Evolutionary conservation across 2,797 vertebrate species (phyloP), one percentile per base, ranked within the genome.

Genomic region (Chlorospingus semifuscus): DNA sequence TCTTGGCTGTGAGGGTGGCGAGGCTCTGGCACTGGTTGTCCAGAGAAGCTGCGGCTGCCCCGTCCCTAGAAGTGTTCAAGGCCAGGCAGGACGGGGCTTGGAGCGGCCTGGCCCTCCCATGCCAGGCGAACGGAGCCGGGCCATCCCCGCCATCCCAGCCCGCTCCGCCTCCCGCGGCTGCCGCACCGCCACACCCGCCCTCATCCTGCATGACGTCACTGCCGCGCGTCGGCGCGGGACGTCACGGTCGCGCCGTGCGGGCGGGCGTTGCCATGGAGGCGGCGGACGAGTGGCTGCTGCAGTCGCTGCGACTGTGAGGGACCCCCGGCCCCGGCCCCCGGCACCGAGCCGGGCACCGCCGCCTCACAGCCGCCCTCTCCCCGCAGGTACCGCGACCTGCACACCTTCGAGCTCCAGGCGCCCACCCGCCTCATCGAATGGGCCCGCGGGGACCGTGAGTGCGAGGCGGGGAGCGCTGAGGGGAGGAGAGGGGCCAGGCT

Each of bases 381-480:
- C 87, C 34, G 39, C 90, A 92, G 94, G 60, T 99, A 99, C 97
- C 98, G 96, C 89, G 98, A 99, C 71, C 98, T 99, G 30, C 98
- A 99, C 47, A 97, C 98, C 15, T 99, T 98, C 96, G 98, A 99
- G 87, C 98, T 99, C 47, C 98, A 99, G n/a, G 97, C 96, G 89
- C 98, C 99, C 82, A 99, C 99, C 8, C 97, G 98, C 68, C 97
- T 99, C 19, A 97, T 99, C 3, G 99, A 99, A 71, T 99, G 99
- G 99, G 98, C 97, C 2, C 98, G 97, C 30, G 98, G 95, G 42
- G 98, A 94, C 97, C 98, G 99, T 99, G 90, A 95, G 98, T 94
- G 49, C 3, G 15, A 21, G 46, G 27, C 36, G 11, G 7, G 34
- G 23, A 16, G 39, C 15, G 19, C 29, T 27, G 42, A 52, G 41